Evolutionary conservation across 2,888 invertebrate species (phyloP).

Genomic region (Hyles lineata): DNA sequence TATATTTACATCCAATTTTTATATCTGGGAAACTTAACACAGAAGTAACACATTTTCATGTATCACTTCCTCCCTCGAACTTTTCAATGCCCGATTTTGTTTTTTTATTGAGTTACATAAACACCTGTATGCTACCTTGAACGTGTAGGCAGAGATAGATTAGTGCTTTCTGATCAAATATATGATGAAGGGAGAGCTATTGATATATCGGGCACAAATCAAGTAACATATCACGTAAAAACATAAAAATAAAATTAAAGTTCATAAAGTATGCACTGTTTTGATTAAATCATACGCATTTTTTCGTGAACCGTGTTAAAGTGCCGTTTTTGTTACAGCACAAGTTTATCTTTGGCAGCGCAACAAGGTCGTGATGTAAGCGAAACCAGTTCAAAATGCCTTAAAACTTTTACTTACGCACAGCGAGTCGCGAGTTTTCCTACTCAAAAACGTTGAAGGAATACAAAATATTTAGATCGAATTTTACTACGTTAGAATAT

Average conservation of each 20-base stretch:
- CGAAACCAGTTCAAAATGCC: constrained; percentile 27
- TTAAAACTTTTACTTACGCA: constrained; percentile 27
- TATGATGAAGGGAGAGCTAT: too few relatives aligned
- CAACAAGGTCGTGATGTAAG: constrained; percentile 28
- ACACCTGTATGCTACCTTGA: too few relatives aligned
- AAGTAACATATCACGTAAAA: background rate
- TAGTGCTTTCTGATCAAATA: too few relatives aligned
- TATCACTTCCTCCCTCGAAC: too few relatives aligned
- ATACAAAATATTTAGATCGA: background rate
- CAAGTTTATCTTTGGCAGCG: constrained; percentile 4
- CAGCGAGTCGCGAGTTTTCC: constrained; percentile 11
- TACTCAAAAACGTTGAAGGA: constrained; percentile 13
- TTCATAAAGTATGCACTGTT: background rate
- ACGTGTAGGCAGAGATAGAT: too few relatives aligned
- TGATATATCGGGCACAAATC: background rate
- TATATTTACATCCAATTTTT: too few relatives aligned
- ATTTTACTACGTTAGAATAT: constrained; percentile 4
- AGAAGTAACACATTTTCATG: too few relatives aligned
- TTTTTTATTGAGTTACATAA: too few relatives aligned
- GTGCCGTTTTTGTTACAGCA: constrained; percentile 5
- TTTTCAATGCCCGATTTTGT: too few relatives aligned
- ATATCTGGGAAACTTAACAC: too few relatives aligned
- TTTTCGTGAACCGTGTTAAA: constrained; percentile 2
- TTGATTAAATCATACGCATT: background rate
- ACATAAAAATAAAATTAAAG: background rate